Percentiles rank a stretch among this genome's conserved stretches.
Conservation (phyloP, 2,113 vertebrate species). For the Tursiops truncatus region DNA sequence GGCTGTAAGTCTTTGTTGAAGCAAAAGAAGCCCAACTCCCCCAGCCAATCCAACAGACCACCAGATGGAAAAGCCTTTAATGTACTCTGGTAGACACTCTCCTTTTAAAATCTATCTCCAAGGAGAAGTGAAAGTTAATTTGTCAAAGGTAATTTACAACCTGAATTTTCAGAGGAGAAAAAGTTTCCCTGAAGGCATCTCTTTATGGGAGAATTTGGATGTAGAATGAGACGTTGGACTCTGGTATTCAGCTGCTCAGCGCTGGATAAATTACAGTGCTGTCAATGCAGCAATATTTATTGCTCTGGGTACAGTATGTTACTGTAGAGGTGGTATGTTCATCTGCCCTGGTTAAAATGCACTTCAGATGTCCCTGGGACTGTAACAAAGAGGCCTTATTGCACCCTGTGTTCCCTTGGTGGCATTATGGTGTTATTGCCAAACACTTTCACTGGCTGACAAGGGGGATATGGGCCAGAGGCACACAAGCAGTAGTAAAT, state of each 20-base stretch:
- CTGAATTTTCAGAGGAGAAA: slow-evolving; percentile 52
- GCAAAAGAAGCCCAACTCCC: background rate
- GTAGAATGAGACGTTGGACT: background rate
- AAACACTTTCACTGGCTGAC: background rate
- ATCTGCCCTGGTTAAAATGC: background rate
- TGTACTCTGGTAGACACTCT: slow-evolving; percentile 33
- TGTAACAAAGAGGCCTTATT: background rate
- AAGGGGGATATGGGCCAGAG: background rate
- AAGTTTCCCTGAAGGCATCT: slow-evolving; percentile 37
- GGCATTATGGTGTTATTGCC: background rate
- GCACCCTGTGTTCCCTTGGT: background rate
- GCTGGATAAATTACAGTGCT: background rate
- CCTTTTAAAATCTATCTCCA: slow-evolving; percentile 39
- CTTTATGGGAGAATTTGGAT: background rate
- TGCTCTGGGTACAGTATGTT: background rate
- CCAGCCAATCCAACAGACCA: background rate
- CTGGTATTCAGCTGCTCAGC: background rate
- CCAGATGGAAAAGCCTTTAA: background rate
- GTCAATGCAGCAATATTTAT: background rate
- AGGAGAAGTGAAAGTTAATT: slow-evolving; percentile 76
- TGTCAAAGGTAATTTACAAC: slow-evolving; percentile 69
- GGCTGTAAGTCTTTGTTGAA: background rate
- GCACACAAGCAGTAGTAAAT: background rate
- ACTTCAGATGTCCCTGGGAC: background rate
- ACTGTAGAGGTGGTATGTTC: background rate